Evolutionary conservation across 1,140 invertebrate genomes (phyloP), one percentile per base, ranked within the genome.

Genomic region (Drosophila repleta): DNA sequence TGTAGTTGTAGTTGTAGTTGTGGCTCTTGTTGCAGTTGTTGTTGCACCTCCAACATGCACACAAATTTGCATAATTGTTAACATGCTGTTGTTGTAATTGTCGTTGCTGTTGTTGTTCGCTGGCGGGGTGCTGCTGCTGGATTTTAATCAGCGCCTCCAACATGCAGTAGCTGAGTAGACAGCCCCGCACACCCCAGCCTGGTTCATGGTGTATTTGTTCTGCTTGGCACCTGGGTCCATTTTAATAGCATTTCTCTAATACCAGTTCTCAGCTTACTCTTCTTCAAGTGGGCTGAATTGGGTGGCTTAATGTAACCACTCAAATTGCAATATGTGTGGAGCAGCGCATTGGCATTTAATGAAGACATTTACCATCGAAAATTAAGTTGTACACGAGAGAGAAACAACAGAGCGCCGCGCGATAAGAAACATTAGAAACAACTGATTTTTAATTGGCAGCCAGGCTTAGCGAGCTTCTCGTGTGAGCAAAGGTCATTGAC

Each of bases 11-110:
- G 73, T 20, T 64, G 43, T 56, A 26, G 41, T 64, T 51, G 35
- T 39, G 32, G n/a, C 45, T 2, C 64, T 39, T 39, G 7, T 7
- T 39, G 39, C 24, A 57, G 60, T 41, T 52, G 67, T 49, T 60
- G 61, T 71, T 58, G 56, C 73, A 64, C 21, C 58, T 37, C 55
- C 57, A 88, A 87, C 83, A 83, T 88, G 83, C 83, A 87, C 83
- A 76, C 68, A 70, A 79, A 87, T 87, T 87, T 87, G 83, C 83
- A 87, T 87, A 87, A 87, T 87, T 88, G 83, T 87, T 87, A 87
- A 87, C 83, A 87, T 83, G 79, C 74, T 88, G 83, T 79, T 88
- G 72, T 66, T 80, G 77, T 70, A 58, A 70, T 72, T 85, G 76
- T 64, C 61, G 55, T 53, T 61, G 66, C 46, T 76, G 77, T 11